Percentiles rank a stretch among this genome's conserved stretches.
Evolutionary conservation across 2,113 vertebrate genomes (phyloP).

Genomic region (Rhinoptilus africanus): DNA sequence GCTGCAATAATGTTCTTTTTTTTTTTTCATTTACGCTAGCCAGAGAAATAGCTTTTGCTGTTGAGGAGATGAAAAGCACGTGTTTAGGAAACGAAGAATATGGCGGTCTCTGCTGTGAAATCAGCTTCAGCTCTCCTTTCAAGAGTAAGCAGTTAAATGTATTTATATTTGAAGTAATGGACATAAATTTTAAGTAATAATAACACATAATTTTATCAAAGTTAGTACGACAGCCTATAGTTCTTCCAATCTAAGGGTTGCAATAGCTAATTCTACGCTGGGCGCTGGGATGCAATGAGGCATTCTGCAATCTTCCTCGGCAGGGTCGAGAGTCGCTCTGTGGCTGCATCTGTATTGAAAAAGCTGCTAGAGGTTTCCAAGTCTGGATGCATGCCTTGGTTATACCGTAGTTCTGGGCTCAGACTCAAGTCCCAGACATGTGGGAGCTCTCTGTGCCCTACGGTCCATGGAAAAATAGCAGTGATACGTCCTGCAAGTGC

Average conservation of each 20-base stretch:
- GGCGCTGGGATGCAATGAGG: background rate
- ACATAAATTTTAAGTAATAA: background rate
- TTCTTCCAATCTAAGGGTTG: background rate
- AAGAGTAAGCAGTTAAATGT: background rate
- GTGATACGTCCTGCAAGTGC: accelerated
- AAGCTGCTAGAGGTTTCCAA: background rate
- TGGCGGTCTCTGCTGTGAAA: background rate
- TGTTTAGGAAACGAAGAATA: background rate
- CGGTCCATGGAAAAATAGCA: background rate
- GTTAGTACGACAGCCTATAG: background rate
- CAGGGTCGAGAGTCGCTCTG: background rate
- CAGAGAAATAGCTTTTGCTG: background rate
- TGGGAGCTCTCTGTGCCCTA: background rate
- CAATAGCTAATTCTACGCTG: background rate
- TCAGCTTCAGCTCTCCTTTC: background rate
- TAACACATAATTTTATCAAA: background rate
- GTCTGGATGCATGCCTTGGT: accelerated
- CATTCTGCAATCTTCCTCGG: background rate
- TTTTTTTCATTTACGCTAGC: background rate
- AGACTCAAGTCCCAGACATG: background rate
- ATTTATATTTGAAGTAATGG: background rate
- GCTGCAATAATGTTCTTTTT: background rate
- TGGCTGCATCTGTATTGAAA: background rate
- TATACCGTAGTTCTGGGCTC: background rate
- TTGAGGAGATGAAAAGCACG: background rate